Base-by-base conservation (phyloP, 2,113 vertebrate genomes). In the Miniopterus natalensis region DNA sequence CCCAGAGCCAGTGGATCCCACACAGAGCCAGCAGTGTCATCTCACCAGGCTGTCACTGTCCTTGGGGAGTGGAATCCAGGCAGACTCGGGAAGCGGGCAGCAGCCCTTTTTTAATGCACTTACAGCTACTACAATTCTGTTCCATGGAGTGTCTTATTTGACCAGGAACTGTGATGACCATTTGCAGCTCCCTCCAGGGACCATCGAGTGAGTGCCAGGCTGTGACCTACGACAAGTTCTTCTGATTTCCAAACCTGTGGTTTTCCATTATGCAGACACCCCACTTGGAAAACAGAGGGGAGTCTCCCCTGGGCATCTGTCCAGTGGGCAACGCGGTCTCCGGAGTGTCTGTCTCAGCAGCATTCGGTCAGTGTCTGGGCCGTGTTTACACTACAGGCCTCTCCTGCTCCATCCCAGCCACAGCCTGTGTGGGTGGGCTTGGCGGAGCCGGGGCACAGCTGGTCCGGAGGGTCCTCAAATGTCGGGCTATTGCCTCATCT, bases 381-480 rank as follows among this genome's bases (percentile, higher is more conserved):
- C 61, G 66, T 42, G 73, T 96, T 95, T 94, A 87, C 49, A 23
- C 55, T 42, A 47, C 47, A 61, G 93, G 63, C 11, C 57, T 47
- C 55, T 90, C 86, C 87, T 65, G 92, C 47, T 53, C 84, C 47
- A 18, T 10, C 4, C 4, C 8, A 81, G 87, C 83, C 78, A 53
- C 63, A 61, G 86, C 27, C 57, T 63, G 84, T 21, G 80, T 92
- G 92, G 95, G 92, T 59, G 83, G 87, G 92, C 80, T 89, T 95
- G 95, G 94, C 17, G 2, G 66, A 31, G 65, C n/a, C 29, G 8
- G 9, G 21, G 17, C 68, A 63, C 84, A 95, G 84, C 94, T 96
- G 90, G 68, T 59, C 73, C 42, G 68, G 77, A 96, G 45, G 36
- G 31, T 45, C 59, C 53, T 91, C 74, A 73, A 84, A 92, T 81